Evolutionary conservation across 2,113 vertebrate genomes (phyloP).

Genomic region (Pseudopodoces humilis): DNA sequence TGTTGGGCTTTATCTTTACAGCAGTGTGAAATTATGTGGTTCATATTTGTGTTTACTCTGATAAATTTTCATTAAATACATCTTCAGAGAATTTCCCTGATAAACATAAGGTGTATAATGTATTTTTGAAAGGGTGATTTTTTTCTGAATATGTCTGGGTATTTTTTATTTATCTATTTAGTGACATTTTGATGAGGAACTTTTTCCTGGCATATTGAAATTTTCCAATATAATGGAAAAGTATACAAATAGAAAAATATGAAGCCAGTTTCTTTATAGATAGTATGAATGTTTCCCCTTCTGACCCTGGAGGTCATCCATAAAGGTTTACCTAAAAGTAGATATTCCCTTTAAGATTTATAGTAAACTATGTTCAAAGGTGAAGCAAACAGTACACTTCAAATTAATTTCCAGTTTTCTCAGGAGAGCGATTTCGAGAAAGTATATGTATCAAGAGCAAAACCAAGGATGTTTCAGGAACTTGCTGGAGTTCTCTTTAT

Average conservation of each 20-base stretch:
- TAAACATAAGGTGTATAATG: neutral
- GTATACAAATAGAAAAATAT: neutral
- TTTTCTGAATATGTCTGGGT: neutral
- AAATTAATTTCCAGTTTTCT: neutral
- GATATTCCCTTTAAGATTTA: neutral
- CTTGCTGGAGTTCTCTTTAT: neutral
- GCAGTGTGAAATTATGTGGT: neutral
- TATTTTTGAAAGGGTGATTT: neutral
- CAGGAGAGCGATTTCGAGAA: neutral
- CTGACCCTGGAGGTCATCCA: neutral
- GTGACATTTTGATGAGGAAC: neutral
- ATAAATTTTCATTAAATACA: neutral
- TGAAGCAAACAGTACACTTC: neutral
- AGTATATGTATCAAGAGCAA: neutral
- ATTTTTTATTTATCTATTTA: neutral
- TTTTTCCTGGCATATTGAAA: neutral
- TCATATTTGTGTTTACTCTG: neutral
- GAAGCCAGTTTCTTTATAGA: neutral
- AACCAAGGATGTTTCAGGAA: neutral
- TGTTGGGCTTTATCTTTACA: neutral
- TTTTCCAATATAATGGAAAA: neutral
- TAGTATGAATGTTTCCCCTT: neutral
- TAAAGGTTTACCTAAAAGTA: neutral
- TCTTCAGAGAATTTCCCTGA: neutral
- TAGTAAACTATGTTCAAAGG: neutral